phyloP scores from a whole-genome alignment of 1,140 invertebrate species.

The Scaptomyza montana region DNA sequence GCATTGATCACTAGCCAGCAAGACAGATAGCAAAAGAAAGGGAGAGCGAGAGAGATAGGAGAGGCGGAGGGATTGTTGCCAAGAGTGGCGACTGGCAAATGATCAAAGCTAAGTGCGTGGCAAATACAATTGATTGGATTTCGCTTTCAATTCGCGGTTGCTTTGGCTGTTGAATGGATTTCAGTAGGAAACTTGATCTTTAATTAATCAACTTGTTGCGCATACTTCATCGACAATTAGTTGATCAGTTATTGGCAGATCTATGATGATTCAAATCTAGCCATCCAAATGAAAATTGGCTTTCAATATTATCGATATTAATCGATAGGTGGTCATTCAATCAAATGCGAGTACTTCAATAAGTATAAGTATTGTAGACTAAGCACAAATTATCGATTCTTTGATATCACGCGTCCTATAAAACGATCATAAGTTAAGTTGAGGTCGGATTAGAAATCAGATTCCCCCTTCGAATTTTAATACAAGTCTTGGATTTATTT shows the following conservation, averaged over 20 bases:
- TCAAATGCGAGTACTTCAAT: too few relatives aligned
- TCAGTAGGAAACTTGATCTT: not conserved
- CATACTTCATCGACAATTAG: not conserved
- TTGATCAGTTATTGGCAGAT: not conserved
- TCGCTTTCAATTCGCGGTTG: not conserved
- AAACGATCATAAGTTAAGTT: slow-evolving; percentile 84
- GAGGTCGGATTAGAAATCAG: slow-evolving; percentile 94
- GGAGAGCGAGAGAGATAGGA: not conserved
- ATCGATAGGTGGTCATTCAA: too few relatives aligned
- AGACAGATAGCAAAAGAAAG: slow-evolving; percentile 7
- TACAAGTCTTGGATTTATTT: too few relatives aligned
- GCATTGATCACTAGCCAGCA: slow-evolving; percentile 53
- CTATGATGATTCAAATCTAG: not conserved
- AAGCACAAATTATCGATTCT: too few relatives aligned
- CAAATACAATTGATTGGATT: slow-evolving; percentile 39
- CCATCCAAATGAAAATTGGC: too few relatives aligned
- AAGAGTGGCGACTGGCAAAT: slow-evolving; percentile 39
- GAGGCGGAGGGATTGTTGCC: slow-evolving; percentile 40
- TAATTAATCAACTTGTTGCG: not conserved
- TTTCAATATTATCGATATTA: too few relatives aligned
- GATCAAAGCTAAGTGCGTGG: slow-evolving; percentile 46
- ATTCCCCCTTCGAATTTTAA: slow-evolving; percentile 93
- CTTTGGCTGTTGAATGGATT: not conserved
- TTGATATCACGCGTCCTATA: too few relatives aligned
- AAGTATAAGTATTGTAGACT: too few relatives aligned